A percentile compares a stretch with the other conserved stretches of the same genome.
These are phyloP conservation scores for Aphodius sticticus DNA, from an alignment of 2,888 invertebrate species.

Conservation along the genomic window DNA sequence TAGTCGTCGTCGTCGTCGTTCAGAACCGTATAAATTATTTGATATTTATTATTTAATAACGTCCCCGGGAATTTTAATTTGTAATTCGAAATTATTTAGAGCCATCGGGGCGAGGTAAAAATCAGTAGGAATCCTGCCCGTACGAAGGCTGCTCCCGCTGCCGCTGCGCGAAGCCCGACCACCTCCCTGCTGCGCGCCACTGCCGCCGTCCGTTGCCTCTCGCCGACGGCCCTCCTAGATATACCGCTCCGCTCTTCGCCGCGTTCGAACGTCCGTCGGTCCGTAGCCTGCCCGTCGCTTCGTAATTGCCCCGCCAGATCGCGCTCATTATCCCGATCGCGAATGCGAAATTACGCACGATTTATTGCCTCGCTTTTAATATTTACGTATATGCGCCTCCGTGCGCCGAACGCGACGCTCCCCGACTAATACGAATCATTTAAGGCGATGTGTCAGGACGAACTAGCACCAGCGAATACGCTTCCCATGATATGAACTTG, in stretches of 20 bases:
- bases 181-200: too few relatives aligned
- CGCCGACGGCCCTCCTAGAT: conserved; percentile 14
- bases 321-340: conserved; percentile 26
- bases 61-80: conserved; percentile 24
- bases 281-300: conserved; percentile 22
- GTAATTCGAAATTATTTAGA: conserved; percentile 4
- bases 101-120: background rate
- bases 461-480: background rate
- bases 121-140: background rate
- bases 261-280: conserved; percentile 15
- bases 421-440: background rate
- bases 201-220: background rate
- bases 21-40: conserved; percentile 15
- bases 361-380: conserved; percentile 23
- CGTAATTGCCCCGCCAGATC: conserved; percentile 25
- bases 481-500: background rate
- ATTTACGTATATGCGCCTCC: conserved; percentile 22
- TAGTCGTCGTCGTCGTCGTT: background rate
- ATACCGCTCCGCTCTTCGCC: background rate
- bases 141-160: background rate
- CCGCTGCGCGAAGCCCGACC: background rate
- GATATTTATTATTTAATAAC: conserved; percentile 25
- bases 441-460: background rate
- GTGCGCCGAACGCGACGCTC: background rate
- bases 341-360: conserved; percentile 24